phyloP scores from a whole-genome alignment of 2,888 invertebrate species.

The Drosophila maculinotata region DNA sequence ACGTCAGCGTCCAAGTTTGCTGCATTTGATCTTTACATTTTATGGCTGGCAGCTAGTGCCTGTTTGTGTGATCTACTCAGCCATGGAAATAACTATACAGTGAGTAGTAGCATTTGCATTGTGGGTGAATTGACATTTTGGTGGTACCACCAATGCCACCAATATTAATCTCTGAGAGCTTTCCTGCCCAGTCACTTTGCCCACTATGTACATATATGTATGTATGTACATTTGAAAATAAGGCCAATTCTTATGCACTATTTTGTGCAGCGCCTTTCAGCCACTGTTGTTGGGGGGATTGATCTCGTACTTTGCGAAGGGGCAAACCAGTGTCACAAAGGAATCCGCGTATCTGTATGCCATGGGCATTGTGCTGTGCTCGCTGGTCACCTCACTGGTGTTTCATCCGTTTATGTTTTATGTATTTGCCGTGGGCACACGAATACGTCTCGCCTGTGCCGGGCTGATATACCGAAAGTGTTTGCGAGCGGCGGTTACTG shows the following conservation, averaged over 20 bases:
- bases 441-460: constrained; percentile 89
- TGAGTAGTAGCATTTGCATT: constrained; percentile 51
- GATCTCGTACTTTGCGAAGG: constrained; percentile 87
- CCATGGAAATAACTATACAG: constrained; percentile 82
- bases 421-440: constrained; percentile 89
- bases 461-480: constrained; percentile 90
- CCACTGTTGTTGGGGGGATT: constrained; percentile 88
- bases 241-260: background rate
- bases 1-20: constrained; percentile 82
- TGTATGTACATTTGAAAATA: background rate
- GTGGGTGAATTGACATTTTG: too few relatives aligned
- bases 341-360: constrained; percentile 89
- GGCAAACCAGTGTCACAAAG: constrained; percentile 85
- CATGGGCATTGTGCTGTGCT: constrained; percentile 87
- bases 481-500: constrained; percentile 90
- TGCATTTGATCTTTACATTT: constrained; percentile 84
- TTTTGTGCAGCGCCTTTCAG: constrained; percentile 87
- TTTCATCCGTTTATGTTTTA: constrained; percentile 91
- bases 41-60: constrained; percentile 84
- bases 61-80: constrained; percentile 79
- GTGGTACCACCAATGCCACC: too few relatives aligned
- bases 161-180: too few relatives aligned
- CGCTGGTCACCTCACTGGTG: constrained; percentile 86
- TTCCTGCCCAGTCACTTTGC: too few relatives aligned
- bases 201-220: too few relatives aligned